These are phyloP conservation scores for Neodon shergylaensis DNA, from an alignment of 2,113 vertebrate genomes.

Conservation along the genomic window DNA sequence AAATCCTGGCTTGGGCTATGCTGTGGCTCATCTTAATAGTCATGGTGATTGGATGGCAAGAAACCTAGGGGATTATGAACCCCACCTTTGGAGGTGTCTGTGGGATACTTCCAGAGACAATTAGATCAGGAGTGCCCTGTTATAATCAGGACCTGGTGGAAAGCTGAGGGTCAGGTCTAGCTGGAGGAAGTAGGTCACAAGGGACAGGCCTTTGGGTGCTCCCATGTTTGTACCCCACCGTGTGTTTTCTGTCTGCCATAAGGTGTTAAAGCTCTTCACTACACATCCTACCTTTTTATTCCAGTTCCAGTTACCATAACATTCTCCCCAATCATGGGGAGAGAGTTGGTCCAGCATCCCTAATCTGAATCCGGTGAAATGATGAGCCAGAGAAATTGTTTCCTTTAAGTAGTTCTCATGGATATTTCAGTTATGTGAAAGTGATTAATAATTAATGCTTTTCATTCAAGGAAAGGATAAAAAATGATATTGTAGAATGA, in stretches of 20 bases:
- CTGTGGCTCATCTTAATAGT: not conserved
- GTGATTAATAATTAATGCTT: not conserved
- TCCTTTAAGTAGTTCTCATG: not conserved
- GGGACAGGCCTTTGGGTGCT: not conserved
- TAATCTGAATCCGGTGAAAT: not conserved
- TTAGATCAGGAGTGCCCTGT: not conserved
- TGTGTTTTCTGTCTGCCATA: not conserved
- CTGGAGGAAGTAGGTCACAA: not conserved
- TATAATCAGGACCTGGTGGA: not conserved
- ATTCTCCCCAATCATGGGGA: not conserved
- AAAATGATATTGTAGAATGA: not conserved
- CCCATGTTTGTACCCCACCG: not conserved
- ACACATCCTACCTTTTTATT: not conserved
- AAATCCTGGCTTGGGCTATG: not conserved
- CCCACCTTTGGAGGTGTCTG: not conserved
- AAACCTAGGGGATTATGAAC: not conserved
- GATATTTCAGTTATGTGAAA: not conserved
- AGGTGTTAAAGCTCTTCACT: not conserved
- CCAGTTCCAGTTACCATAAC: not conserved
- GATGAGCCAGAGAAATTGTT: not conserved
- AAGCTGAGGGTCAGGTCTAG: not conserved
- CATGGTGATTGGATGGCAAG: not conserved
- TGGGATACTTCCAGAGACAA: not conserved
- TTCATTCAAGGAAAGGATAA: not conserved
- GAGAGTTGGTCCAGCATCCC: not conserved